Conservation (phyloP, 2,888 invertebrate species). For the Actias luna region DNA sequence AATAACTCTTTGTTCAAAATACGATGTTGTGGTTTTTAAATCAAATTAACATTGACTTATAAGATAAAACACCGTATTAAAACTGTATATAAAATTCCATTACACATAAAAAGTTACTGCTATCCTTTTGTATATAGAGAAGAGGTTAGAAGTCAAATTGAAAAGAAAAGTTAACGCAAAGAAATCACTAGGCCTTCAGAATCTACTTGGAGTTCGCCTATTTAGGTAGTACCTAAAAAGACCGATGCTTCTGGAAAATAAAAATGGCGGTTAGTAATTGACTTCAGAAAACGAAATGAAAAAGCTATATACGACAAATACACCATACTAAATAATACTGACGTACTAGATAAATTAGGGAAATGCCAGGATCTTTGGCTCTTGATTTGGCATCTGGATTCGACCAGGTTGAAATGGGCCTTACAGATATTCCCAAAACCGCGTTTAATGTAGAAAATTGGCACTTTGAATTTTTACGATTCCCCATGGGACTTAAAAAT, state of each 20-base stretch:
- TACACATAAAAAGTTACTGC: constrained; percentile 22
- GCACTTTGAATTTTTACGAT: constrained; percentile 24
- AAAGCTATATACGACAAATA: constrained; percentile 32
- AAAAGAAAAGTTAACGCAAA: constrained; percentile 23
- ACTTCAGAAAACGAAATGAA: constrained; percentile 32
- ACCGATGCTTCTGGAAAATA: constrained; percentile 24
- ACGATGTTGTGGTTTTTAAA: constrained; percentile 30
- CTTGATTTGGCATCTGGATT: constrained; percentile 26
- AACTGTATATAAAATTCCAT: constrained; percentile 20
- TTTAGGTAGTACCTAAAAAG: constrained; percentile 20
- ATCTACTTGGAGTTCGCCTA: constrained; percentile 18
- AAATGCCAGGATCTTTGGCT: constrained; percentile 28
- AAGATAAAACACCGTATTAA: constrained; percentile 21
- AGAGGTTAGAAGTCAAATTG: constrained; percentile 22
- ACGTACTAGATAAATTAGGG: constrained; percentile 32
- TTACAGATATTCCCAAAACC: constrained; percentile 31
- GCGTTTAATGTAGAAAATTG: constrained; percentile 36
- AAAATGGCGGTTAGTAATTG: constrained; percentile 30
- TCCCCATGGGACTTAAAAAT: too few relatives aligned
- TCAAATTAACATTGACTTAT: constrained; percentile 24
- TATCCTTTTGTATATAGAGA: constrained; percentile 21
- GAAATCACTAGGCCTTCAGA: constrained; percentile 17
- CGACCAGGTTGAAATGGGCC: constrained; percentile 26
- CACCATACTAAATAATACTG: constrained; percentile 31
- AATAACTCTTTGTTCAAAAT: constrained; percentile 23